These are phyloP conservation scores for Polypedilum pembai DNA, from an alignment of 1,140 invertebrate genomes.

Conservation along the genomic window DNA sequence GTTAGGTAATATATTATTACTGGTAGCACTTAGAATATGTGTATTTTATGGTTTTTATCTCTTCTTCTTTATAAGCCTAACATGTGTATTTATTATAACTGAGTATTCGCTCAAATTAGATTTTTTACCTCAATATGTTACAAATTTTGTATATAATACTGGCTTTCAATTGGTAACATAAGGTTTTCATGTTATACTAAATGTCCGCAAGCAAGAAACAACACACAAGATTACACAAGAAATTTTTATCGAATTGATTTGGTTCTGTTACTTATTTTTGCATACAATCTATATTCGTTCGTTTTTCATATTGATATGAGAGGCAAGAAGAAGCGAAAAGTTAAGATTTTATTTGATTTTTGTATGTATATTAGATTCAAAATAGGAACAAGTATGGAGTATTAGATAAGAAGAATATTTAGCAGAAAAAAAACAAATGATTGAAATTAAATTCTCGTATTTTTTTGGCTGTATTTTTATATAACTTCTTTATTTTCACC, in stretches of 20 bases:
- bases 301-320: background rate
- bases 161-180: background rate
- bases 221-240: slow-evolving; percentile 9
- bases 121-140: slow-evolving; percentile 14
- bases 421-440: too few species aligned
- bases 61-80: background rate
- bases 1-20: too few species aligned
- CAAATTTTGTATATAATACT: slow-evolving; percentile 2
- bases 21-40: background rate
- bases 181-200: slow-evolving; percentile 13
- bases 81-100: background rate
- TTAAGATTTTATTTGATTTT: too few species aligned
- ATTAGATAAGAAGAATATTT: too few species aligned
- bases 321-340: background rate
- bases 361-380: too few species aligned
- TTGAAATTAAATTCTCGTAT: too few species aligned
- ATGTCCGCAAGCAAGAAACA: slow-evolving; percentile 11
- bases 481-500: too few species aligned
- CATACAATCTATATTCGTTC: slow-evolving; percentile 11
- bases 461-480: too few species aligned
- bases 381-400: too few species aligned
- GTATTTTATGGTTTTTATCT: slow-evolving; percentile 6
- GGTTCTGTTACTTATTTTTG: background rate
- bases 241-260: background rate
- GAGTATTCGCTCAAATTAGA: background rate